Evolutionary conservation across 2,888 invertebrate genomes (phyloP), one percentile per base, ranked within the genome.

Genomic region (Drosophila subquinaria): DNA sequence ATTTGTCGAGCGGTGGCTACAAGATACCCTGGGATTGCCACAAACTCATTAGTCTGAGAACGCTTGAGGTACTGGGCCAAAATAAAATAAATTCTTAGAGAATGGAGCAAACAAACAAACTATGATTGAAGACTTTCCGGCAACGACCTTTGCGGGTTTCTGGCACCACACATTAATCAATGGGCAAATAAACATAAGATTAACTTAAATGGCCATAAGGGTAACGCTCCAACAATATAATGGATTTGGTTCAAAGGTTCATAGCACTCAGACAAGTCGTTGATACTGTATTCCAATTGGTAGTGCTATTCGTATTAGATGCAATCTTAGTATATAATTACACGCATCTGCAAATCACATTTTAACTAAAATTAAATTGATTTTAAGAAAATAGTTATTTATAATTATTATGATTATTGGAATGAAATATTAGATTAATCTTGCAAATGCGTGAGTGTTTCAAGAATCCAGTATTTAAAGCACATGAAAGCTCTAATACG

Each of bases 181-280:
- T 73, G 69, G 73, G 23, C 76, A 87, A 83, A 83, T 83, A 87
- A 83, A 83, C 83, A 83, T 84, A 73, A 81, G 82, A 87, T 89
- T 89, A 87, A 73, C 69, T 62, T 70, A 89, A 88, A 82, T 81
- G 69, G 87, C 62, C 81, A 70, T 69, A 83, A 68, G 79, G 70
- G 64, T 47, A 69, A 70, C 51, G 69, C 47, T 38, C 35, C 8
- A 60, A 48, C 47, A 68, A 52, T 48, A 48, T 45, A 61, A 57
- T 61, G 60, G 60, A 48, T 53, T 17, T 57, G 42, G 42, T 27
- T 56, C 42, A 52, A 59, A 50, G 23, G 23, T 23, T 23, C 45
- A 51, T 13, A 17, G 36, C 47, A 27, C 45, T n/a, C n/a, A 6
- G 38, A 6, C 40, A 17, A 40, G 47, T 20, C 36, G 30, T 30